Evolutionary conservation across 35 echinoderm and acorn worm genomes (phyloP).

Genomic region (Ophioderma brevispina): DNA sequence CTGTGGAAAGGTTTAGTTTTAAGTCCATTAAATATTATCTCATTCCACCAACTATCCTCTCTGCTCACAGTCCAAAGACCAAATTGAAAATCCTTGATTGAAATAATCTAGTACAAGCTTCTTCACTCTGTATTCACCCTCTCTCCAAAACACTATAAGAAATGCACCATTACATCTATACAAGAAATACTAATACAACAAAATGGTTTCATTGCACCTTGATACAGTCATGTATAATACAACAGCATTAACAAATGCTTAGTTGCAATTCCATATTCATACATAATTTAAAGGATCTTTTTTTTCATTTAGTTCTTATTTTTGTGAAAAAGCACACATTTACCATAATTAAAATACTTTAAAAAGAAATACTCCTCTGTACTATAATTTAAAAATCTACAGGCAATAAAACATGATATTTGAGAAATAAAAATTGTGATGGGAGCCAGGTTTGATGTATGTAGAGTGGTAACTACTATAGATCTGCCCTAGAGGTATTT

Average conservation of each 20-base stretch:
- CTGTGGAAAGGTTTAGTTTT: too few relatives aligned
- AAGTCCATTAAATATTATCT: too few relatives aligned
- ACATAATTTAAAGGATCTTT: background rate
- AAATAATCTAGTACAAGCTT: too few relatives aligned
- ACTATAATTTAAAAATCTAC: background rate
- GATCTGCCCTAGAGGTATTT: too few relatives aligned
- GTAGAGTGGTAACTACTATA: too few relatives aligned
- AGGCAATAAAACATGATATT: background rate
- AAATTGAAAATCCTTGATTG: too few relatives aligned
- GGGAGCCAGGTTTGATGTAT: too few relatives aligned
- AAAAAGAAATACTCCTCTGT: background rate
- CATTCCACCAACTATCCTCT: too few relatives aligned
- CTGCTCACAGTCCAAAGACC: too few relatives aligned
- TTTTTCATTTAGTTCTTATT: background rate
- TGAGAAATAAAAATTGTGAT: too few relatives aligned
- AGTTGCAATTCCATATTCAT: background rate
- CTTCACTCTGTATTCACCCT: too few relatives aligned
- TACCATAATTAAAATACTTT: conserved; percentile 13
- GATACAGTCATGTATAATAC: background rate
- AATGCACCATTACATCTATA: background rate
- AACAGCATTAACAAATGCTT: background rate
- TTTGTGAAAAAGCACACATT: conserved; percentile 3
- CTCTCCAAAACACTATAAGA: background rate
- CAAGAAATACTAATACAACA: background rate
- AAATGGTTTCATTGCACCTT: conserved; percentile 14